Evolutionary conservation across 2,888 invertebrate species (phyloP), one percentile per base, ranked within the genome.

Genomic region (Lampropteryx suffumata): DNA sequence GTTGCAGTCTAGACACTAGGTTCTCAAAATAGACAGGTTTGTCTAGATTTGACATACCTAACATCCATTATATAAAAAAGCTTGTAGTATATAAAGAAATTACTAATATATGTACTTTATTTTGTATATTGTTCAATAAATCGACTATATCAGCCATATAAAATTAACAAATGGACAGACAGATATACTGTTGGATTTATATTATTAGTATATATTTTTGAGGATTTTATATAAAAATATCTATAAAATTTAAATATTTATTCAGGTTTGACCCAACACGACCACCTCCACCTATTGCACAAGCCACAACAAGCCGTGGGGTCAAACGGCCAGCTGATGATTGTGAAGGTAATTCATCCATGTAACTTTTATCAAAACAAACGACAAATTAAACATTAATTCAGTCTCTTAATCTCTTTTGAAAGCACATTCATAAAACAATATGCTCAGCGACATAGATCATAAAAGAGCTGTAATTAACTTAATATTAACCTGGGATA

Each of bases 281-380:
- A 39, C 87, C 86, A 6, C 87, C 87, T 1, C 86, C 86, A 0
- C 71, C 76, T 11, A 39, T 82, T 14, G 68, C 69, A 4, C 36
- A 52, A 33, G n/a, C 37, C 17, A 2, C 47, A 8, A 27, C 40
- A 12, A 13, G 6, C 11, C 34, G 37, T 5, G 10, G n/a, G 1
- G 0, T 10, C 6, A 57, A 55, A 32, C 36, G 59, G n/a, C 1
- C 36, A 8, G 6, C 7, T 6, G 35, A 50, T 0, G 39, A 35
- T 3, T 10, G 7, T 12, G 55, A 55, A 57, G 50, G 57, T 60
- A 57, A 41, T 26, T 26, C 14, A 29, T 8, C 5, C 30, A 7
- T 32, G 12, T 10, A 24, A 24, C 4, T 7, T 7, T 24, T 1
- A 24, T 5, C 3, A 24, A 5, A 7, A 24, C 24, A 24, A 7